A percentile compares a stretch with the other conserved stretches of the same genome.
Conservation (phyloP, 2,797 vertebrate genomes). For the Toxotes lorentzi region DNA sequence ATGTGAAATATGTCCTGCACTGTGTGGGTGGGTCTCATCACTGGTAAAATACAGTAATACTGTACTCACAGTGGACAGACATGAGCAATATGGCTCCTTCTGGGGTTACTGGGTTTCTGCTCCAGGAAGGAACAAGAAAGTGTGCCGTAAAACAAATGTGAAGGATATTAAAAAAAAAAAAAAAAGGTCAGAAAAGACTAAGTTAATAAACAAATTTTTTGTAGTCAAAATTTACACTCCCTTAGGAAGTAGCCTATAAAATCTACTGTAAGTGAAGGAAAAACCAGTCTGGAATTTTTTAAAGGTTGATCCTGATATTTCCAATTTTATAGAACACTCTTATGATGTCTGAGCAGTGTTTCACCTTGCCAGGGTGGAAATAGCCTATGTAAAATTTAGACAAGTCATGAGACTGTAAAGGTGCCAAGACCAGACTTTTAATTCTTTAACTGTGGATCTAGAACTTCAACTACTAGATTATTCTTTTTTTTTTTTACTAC, state of each 20-base stretch:
- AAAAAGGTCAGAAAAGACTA: neutral
- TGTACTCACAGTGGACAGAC: neutral
- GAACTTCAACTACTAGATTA: neutral
- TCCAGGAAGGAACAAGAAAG: conserved; percentile 13
- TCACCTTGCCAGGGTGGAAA: neutral
- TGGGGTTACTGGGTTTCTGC: conserved; percentile 6
- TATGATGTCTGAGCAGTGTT: neutral
- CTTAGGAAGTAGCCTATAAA: neutral
- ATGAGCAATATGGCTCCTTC: neutral
- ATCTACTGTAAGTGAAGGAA: no score
- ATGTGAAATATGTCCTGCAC: neutral
- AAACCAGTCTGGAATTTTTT: neutral
- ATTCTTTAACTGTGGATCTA: neutral
- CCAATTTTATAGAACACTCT: neutral
- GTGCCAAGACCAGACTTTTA: neutral
- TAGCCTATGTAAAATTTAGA: conserved; percentile 3
- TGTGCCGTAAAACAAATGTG: conserved; percentile 6
- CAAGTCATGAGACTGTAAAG: neutral
- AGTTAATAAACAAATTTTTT: neutral
- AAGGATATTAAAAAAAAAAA: conserved; percentile 5
- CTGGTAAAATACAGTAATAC: neutral
- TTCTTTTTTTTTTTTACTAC: neutral
- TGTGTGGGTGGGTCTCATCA: neutral
- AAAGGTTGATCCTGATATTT: neutral
- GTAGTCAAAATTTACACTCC: neutral